These are phyloP conservation scores for Hypocryptadius cinnamomeus DNA, from an alignment of 2,113 vertebrate species.

Conservation along the genomic window DNA sequence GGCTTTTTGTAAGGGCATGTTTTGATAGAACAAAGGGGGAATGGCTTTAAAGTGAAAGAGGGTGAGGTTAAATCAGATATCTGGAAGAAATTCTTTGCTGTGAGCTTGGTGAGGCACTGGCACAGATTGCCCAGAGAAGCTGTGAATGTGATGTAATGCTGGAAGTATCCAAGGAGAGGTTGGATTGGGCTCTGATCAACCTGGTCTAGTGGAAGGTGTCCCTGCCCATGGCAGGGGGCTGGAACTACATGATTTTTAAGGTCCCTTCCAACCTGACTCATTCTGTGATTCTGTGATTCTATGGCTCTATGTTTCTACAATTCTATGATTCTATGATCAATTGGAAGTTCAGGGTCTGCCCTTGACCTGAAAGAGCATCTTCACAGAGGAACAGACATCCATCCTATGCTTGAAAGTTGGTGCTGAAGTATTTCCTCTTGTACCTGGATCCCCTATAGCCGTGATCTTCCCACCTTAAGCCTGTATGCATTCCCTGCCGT, in stretches of 20 bases:
- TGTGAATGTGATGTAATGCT: neutral
- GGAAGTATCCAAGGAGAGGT: neutral
- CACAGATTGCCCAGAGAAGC: neutral
- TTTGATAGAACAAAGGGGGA: neutral
- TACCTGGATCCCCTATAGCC: rapidly evolving
- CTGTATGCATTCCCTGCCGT: rapidly evolving
- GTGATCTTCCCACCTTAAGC: neutral
- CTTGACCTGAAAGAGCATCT: neutral
- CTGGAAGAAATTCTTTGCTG: neutral
- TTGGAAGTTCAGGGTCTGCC: neutral
- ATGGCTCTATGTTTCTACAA: neutral
- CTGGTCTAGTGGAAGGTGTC: neutral
- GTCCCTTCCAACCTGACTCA: neutral
- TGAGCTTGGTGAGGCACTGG: neutral
- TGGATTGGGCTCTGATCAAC: neutral
- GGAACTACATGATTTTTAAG: neutral
- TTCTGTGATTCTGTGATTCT: neutral
- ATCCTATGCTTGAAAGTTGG: neutral
- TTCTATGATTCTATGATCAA: neutral
- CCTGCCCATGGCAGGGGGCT: neutral
- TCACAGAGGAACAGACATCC: neutral
- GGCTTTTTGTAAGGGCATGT: neutral
- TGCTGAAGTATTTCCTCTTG: neutral
- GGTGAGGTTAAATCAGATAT: neutral
- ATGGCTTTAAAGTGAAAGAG: neutral